Base-by-base conservation (phyloP, 2,113 vertebrate species). In the Alethe castanea region DNA sequence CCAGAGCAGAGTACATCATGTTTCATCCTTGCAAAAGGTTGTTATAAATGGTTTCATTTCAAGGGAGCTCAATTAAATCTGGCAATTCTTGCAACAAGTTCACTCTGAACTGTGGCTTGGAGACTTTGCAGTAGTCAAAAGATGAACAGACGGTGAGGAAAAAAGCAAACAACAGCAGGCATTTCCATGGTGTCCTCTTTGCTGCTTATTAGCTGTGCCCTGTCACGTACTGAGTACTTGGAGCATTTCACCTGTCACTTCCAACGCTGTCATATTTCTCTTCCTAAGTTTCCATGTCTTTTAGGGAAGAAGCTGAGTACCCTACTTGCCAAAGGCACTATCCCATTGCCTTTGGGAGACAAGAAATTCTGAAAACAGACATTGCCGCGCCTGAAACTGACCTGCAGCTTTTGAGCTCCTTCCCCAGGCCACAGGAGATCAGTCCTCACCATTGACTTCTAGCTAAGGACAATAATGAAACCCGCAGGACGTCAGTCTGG, bases 41-140 rank as follows among this genome's bases (percentile, higher is more conserved):
- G 31, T 92, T 89, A 66, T 69, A 91, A 96, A 91, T 72, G 61
- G 77, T 91, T 94, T 94, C 17, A 23, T 89, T 88, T 86, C 77
- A 81, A 79, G 70, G 90, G 81, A 59, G 61, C 70, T 87, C 94
- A 87, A 38, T 95, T 94, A 92, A 57, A 53, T 79, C 81, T 69
- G 61, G 64, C 69, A 86, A 69, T 87, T 95, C 78, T 57, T 77
- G 79, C 70, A 82, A 91, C 7, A 15, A 62, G 64, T 80, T 92
- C 12, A 1, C 83, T 87, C 78, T 54, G 94, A 91, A 92, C 81
- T 86, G 92, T 33, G 54, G 29, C 93, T 94, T 1, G 0, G 70
- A 73, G 62, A 87, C 70, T 90, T 85, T 81, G 60, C 57, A 50
- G 29, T 42, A 62, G 79, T 50, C 47, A 47, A 85, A 93, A 88